A percentile compares a stretch with the other conserved stretches of the same genome.
phyloP scores from a whole-genome alignment of 2,797 vertebrate genomes.

The Neosalanx taihuensis region DNA sequence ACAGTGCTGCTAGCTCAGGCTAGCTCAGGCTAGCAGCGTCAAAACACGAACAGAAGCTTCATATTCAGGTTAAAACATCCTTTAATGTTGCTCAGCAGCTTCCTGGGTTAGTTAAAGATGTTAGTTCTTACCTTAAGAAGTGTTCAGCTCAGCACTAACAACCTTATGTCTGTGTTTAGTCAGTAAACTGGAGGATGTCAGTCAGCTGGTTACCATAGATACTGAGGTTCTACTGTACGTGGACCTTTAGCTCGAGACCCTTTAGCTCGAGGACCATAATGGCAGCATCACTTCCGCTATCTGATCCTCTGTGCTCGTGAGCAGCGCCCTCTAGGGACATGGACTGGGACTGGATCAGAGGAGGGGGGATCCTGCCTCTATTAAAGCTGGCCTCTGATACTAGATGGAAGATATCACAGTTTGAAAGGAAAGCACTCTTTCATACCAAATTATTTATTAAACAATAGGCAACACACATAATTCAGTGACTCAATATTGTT shows the following conservation, averaged over 20 bases:
- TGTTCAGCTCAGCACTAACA: constrained; percentile 45
- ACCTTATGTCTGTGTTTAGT: not conserved
- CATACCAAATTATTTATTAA: too few species aligned
- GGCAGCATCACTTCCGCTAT: constrained; percentile 62
- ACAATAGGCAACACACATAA: not conserved
- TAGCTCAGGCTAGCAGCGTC: not conserved
- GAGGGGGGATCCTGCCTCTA: too few species aligned
- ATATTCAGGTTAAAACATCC: not conserved
- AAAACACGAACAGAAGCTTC: not conserved
- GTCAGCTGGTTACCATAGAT: constrained; percentile 24
- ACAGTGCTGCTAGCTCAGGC: too few species aligned
- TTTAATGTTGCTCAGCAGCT: not conserved
- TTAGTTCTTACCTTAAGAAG: constrained; percentile 9
- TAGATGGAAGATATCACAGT: too few species aligned
- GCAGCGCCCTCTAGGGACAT: constrained; percentile 34
- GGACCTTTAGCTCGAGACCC: constrained; percentile 23
- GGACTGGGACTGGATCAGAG: too few species aligned
- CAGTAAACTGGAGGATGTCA: constrained; percentile 2
- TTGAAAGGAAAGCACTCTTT: too few species aligned
- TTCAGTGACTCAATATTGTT: not conserved
- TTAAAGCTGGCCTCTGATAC: too few species aligned
- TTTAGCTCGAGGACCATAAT: constrained; percentile 2
- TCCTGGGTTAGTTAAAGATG: not conserved
- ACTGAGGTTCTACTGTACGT: constrained; percentile 31
- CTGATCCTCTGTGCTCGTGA: constrained; percentile 37